These are phyloP conservation scores for Pseudomugil gertrudae DNA, from an alignment of 2,797 vertebrate genomes.

Conservation along the genomic window DNA sequence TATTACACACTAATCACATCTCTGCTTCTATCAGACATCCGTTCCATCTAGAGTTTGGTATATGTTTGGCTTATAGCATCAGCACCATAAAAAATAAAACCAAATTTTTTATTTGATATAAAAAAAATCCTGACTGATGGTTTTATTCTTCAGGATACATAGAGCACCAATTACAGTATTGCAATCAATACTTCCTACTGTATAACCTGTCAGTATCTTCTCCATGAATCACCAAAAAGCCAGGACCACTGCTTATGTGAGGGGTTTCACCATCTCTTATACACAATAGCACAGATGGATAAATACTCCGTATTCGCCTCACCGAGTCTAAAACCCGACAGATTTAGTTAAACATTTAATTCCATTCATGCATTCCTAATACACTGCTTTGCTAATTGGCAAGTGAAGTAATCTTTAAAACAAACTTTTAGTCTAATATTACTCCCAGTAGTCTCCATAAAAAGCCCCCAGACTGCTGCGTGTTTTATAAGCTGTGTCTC, in stretches of 20 bases:
- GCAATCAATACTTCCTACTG: neutral
- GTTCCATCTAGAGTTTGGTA: too few relatives aligned
- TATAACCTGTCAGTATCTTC: neutral
- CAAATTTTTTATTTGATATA: neutral
- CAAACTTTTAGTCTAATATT: constrained; percentile 13
- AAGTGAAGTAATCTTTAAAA: constrained; percentile 24
- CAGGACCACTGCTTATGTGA: neutral
- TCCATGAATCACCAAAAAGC: neutral
- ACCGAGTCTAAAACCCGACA: neutral
- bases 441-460: constrained; percentile 53
- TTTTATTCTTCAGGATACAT: neutral
- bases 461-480: constrained; percentile 45
- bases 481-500: constrained; percentile 55
- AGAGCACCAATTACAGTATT: neutral
- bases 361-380: constrained; percentile 11
- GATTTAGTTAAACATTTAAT: constrained; percentile 21
- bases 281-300: constrained; percentile 1
- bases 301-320: constrained; percentile 1
- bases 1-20: too few relatives aligned
- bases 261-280: neutral
- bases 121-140: neutral
- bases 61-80: neutral
- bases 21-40: too few relatives aligned
- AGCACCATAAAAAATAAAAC: too few relatives aligned
- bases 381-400: constrained; percentile 34